phyloP scores from a whole-genome alignment of 2,888 invertebrate genomes.

The Drosophila formosana region DNA sequence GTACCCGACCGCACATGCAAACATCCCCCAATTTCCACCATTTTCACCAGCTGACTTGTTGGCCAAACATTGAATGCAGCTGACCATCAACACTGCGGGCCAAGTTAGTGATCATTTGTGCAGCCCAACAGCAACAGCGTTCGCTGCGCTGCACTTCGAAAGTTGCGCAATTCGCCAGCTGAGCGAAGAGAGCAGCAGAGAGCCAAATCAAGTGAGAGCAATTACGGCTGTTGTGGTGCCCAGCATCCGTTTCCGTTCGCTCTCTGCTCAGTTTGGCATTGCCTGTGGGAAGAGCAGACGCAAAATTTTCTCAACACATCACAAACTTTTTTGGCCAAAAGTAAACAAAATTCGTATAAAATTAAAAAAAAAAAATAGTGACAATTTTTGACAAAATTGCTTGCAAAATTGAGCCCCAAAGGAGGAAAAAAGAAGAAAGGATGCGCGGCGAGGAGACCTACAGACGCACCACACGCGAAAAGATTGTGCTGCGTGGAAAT shows the following conservation, averaged over 20 bases:
- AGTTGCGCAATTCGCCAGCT: slow-evolving; percentile 67
- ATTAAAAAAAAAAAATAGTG: slow-evolving; percentile 34
- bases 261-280: slow-evolving; percentile 56
- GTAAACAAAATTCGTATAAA: slow-evolving; percentile 49
- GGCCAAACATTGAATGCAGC: slow-evolving; percentile 32
- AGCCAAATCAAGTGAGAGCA: slow-evolving; percentile 19
- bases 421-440: slow-evolving; percentile 49
- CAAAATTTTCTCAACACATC: slow-evolving; percentile 40
- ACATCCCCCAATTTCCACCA: slow-evolving; percentile 28
- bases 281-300: slow-evolving; percentile 48
- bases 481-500: slow-evolving; percentile 84
- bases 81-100: slow-evolving; percentile 43
- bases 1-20: slow-evolving; percentile 23
- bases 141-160: slow-evolving; percentile 41
- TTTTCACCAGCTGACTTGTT: slow-evolving; percentile 42
- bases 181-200: slow-evolving; percentile 29
- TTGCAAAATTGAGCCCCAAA: slow-evolving; percentile 12
- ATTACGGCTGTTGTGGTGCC: slow-evolving; percentile 10
- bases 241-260: slow-evolving; percentile 44
- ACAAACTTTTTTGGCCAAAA: slow-evolving; percentile 51
- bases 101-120: slow-evolving; percentile 68
- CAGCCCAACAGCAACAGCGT: slow-evolving; percentile 53
- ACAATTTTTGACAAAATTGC: slow-evolving; percentile 23
- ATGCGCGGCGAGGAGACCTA: slow-evolving; percentile 85
- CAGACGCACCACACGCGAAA: slow-evolving; percentile 85